Conservation (phyloP, 1,140 invertebrate genomes). For the Belonocnema kinseyi region DNA sequence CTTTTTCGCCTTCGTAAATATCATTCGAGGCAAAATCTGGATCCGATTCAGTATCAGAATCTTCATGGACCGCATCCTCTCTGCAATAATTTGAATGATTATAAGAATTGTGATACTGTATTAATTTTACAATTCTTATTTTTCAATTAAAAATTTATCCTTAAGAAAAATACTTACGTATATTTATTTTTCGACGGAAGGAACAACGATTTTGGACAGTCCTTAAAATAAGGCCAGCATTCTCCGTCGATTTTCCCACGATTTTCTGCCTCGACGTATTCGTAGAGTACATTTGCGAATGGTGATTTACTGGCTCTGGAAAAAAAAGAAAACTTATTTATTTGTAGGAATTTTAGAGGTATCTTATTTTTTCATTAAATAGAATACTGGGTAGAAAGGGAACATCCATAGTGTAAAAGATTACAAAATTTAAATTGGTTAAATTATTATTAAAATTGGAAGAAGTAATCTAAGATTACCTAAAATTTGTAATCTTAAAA, state of each 20-base stretch:
- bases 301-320: constrained; percentile 87
- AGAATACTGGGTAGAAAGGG: too few relatives aligned
- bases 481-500: too few relatives aligned
- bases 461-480: too few relatives aligned
- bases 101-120: not conserved
- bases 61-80: constrained; percentile 50
- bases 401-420: too few relatives aligned
- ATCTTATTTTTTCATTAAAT: too few relatives aligned
- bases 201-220: constrained; percentile 89
- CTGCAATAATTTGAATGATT: constrained; percentile 40
- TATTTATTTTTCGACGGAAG: constrained; percentile 81
- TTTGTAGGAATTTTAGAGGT: not conserved
- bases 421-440: too few relatives aligned
- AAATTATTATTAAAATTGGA: too few relatives aligned
- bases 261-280: constrained; percentile 87
- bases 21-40: constrained; percentile 38
- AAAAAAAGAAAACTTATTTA: not conserved
- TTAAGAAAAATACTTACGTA: constrained; percentile 73
- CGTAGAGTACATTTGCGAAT: constrained; percentile 81
- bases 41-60: constrained; percentile 33
- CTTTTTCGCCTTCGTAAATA: constrained; percentile 37
- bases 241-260: constrained; percentile 85
- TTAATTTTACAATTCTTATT: not conserved
- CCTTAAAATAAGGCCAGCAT: constrained; percentile 89
- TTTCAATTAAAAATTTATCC: not conserved